phyloP scores from a whole-genome alignment of 2,113 vertebrate genomes.

The Vidua chalybeata region DNA sequence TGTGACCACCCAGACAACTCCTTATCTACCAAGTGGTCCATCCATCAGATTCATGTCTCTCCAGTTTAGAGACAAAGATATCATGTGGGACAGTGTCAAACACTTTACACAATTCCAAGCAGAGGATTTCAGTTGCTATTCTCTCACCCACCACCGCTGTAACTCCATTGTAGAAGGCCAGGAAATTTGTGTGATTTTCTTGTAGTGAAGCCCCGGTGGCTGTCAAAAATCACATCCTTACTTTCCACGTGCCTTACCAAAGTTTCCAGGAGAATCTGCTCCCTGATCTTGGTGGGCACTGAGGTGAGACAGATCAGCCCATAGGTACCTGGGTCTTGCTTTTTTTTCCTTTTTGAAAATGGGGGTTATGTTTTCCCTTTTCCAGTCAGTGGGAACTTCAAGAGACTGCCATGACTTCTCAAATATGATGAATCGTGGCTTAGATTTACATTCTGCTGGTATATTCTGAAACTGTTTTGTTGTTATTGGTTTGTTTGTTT shows the following conservation, averaged over 20 bases:
- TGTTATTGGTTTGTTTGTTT: background rate
- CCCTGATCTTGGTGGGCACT: background rate
- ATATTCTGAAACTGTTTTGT: background rate
- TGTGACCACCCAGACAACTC: fast-evolving
- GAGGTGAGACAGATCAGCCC: background rate
- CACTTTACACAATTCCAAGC: background rate
- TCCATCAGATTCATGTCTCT: background rate
- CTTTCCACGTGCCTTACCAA: fast-evolving
- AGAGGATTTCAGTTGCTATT: background rate
- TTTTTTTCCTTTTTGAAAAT: background rate
- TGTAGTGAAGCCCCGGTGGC: background rate
- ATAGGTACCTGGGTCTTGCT: background rate
- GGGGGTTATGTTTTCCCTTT: background rate
- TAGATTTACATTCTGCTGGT: background rate
- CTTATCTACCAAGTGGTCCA: background rate
- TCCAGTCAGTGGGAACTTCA: background rate
- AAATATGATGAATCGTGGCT: background rate
- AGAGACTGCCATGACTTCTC: background rate
- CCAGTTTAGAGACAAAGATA: background rate
- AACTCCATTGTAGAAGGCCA: background rate
- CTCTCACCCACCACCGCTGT: background rate
- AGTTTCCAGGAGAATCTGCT: background rate
- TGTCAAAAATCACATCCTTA: background rate
- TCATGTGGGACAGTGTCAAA: background rate
- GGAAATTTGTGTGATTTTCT: background rate